A percentile compares a stretch with the other conserved stretches of the same genome.
phyloP scores from a whole-genome alignment of 2,113 vertebrate genomes.

The Rutilus rutilus region DNA sequence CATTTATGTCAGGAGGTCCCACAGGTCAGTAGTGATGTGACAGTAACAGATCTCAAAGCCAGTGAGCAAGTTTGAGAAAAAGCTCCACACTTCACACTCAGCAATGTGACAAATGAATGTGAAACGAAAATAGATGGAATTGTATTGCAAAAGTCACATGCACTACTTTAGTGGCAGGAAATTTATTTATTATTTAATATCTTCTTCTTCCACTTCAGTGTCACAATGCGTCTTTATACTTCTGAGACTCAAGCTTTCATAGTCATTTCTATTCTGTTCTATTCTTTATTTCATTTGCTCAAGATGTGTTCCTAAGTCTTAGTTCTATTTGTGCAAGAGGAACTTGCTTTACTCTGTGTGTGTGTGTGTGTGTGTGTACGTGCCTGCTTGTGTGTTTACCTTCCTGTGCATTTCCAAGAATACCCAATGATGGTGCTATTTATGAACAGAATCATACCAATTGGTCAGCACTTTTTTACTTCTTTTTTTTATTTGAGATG shows the following conservation, averaged over 20 bases:
- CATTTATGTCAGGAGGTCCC: background rate
- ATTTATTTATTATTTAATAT: background rate
- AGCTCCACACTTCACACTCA: background rate
- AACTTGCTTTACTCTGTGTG: background rate
- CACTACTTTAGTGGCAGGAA: background rate
- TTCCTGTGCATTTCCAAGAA: conserved; percentile 17
- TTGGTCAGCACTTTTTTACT: background rate
- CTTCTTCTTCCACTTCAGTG: background rate
- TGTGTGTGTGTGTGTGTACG: background rate
- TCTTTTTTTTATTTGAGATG: background rate
- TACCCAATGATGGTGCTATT: background rate
- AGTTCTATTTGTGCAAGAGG: background rate
- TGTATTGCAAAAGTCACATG: background rate
- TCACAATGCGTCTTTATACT: background rate
- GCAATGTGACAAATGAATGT: background rate
- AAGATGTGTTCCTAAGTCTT: background rate
- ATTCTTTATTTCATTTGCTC: background rate
- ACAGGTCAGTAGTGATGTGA: background rate
- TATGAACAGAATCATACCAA: background rate
- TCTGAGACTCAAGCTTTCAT: background rate
- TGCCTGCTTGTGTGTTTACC: background rate
- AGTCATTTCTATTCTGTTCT: background rate
- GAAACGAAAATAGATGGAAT: too few relatives aligned
- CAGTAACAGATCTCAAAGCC: background rate
- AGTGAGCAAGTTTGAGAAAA: background rate